Conservation (phyloP, 2,797 vertebrate genomes). For the Gorsachius magnificus region DNA sequence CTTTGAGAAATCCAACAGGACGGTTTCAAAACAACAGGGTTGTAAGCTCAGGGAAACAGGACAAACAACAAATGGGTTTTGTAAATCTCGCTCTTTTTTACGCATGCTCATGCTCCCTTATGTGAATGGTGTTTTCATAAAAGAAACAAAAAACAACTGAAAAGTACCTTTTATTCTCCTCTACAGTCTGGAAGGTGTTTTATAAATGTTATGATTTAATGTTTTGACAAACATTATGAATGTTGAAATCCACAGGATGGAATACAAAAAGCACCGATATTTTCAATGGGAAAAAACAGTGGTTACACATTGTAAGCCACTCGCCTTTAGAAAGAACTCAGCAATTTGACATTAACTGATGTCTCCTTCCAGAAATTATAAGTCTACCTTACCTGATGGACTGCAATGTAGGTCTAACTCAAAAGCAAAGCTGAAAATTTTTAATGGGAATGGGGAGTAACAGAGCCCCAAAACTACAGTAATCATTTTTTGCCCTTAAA, state of each 20-base stretch:
- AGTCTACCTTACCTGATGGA: constrained; percentile 49
- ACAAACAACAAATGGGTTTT: not conserved
- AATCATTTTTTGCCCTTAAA: constrained; percentile 39
- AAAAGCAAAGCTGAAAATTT: constrained; percentile 27
- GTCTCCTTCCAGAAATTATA: not conserved
- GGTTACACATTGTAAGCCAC: constrained; percentile 39
- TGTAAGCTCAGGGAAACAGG: not conserved
- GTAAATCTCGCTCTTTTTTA: not conserved
- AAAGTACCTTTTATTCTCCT: not conserved
- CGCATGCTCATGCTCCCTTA: constrained; percentile 56
- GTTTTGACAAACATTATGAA: constrained; percentile 24
- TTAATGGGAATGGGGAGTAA: constrained; percentile 26
- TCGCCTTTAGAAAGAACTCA: constrained; percentile 38
- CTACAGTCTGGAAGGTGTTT: not conserved
- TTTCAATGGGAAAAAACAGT: constrained; percentile 24
- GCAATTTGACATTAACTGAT: constrained; percentile 11
- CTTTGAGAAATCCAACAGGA: not conserved
- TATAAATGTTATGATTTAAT: not conserved
- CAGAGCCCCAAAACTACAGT: constrained; percentile 37
- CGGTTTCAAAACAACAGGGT: not conserved
- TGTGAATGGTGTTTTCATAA: not conserved
- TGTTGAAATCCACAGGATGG: constrained; percentile 4
- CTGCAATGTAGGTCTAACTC: constrained; percentile 22
- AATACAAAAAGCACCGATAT: constrained; percentile 21
- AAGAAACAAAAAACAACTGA: not conserved